phyloP scores from a whole-genome alignment of 2,888 invertebrate genomes.

The Mesorhabditis sp. region DNA sequence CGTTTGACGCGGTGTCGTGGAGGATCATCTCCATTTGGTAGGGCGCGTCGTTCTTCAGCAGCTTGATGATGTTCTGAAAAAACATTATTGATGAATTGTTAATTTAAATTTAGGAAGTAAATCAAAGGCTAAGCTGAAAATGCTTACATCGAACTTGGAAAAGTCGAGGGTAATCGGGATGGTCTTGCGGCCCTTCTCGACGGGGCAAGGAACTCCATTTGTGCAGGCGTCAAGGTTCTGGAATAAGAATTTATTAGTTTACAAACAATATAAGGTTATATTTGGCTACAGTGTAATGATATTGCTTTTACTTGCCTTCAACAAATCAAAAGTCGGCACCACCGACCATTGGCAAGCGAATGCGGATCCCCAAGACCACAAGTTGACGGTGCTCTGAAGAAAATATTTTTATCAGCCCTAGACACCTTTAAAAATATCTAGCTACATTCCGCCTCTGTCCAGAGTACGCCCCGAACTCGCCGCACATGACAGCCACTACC shows the following conservation, averaged over 20 bases:
- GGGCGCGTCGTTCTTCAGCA: conserved; percentile 30
- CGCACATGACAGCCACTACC: too few relatives aligned
- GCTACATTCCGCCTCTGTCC: too few relatives aligned
- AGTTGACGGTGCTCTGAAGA: conserved; percentile 24
- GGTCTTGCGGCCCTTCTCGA: conserved; percentile 18
- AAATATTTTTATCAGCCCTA: neutral
- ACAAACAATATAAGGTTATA: neutral
- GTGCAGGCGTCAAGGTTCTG: conserved; percentile 24
- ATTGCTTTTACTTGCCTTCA: too few relatives aligned
- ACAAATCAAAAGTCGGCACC: conserved; percentile 38
- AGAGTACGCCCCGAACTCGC: too few relatives aligned
- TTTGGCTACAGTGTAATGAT: neutral
- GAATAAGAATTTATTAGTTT: conserved; percentile 4
- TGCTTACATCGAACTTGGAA: conserved; percentile 20
- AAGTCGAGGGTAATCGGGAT: conserved; percentile 27
- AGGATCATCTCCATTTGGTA: conserved; percentile 30
- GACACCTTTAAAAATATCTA: neutral
- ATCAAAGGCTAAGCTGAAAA: neutral
- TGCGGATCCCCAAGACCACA: conserved; percentile 43
- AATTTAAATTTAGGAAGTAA: neutral
- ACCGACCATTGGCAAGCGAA: conserved; percentile 35
- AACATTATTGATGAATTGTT: neutral
- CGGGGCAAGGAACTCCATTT: conserved; percentile 31
- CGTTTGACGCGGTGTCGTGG: conserved; percentile 22
- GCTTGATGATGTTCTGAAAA: conserved; percentile 18